Evolutionary conservation across 2,888 invertebrate genomes (phyloP).

Genomic region (Caenorhabditis virilis): DNA sequence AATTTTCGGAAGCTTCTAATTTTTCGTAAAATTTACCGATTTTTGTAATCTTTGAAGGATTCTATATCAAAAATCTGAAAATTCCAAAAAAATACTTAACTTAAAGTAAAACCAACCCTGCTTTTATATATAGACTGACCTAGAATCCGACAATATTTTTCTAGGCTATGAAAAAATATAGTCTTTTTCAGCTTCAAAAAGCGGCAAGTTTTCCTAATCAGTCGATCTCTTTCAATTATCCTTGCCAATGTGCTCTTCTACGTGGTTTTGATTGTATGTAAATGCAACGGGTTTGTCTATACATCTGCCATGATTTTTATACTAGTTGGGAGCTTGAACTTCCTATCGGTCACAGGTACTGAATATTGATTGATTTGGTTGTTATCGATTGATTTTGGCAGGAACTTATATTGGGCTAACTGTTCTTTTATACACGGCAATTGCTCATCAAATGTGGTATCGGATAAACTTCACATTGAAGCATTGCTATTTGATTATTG

Average conservation of each 20-base stretch:
- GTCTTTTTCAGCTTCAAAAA: conserved; percentile 56
- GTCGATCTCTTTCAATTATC: conserved; percentile 55
- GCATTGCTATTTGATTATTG: conserved; percentile 51
- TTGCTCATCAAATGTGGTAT: conserved; percentile 61
- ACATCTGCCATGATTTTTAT: conserved; percentile 61
- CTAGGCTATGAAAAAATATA: not conserved
- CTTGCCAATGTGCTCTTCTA: conserved; percentile 59
- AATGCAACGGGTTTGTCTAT: conserved; percentile 58
- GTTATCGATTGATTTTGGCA: too few relatives aligned
- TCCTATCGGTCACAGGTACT: conserved; percentile 55
- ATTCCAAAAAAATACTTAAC: conserved; percentile 34
- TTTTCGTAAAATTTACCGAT: too few relatives aligned
- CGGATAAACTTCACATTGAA: conserved; percentile 45
- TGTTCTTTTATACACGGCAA: conserved; percentile 59
- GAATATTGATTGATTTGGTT: not conserved
- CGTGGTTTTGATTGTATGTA: conserved; percentile 61
- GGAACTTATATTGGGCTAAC: conserved; percentile 60
- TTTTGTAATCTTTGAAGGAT: too few relatives aligned
- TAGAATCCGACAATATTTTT: not conserved
- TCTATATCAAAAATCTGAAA: conserved; percentile 53
- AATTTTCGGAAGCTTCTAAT: too few relatives aligned
- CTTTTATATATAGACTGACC: too few relatives aligned
- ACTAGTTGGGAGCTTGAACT: conserved; percentile 54
- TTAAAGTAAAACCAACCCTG: not conserved
- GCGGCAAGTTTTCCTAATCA: conserved; percentile 57